Base-by-base conservation (phyloP, 2,797 vertebrate genomes). In the Champsocephalus esox region DNA sequence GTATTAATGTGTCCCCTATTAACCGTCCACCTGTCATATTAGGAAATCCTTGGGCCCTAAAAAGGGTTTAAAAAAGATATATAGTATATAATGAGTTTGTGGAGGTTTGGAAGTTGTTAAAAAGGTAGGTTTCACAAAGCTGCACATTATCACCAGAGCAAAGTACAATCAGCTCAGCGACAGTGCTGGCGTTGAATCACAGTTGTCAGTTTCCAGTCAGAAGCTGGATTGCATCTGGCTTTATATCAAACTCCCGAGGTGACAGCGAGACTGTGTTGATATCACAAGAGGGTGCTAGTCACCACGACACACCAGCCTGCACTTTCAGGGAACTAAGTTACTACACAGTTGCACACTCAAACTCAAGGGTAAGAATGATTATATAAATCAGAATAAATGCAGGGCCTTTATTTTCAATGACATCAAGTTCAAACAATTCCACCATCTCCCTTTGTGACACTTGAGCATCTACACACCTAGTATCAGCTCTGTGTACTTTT, bases 221-320 rank as follows among this genome's bases (percentile, higher is more conserved):
- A 51, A 50, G 60, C 84, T 91, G 82, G 82, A 52, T 3, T 71
- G 52, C 75, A 52, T 84, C 67, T 71, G 69, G 58, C 19, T 1
- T 9, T 82, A 83, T 80, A 57, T 64, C 63, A 82, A 13, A 75
- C 76, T 73, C 74, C 55, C 48, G 8, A 86, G 79, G 87, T 88
- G 89, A 89, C 80, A 80, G 66, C 38, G 64, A 63, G 75, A 58
- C 72, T 64, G 73, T 38, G 44, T 62, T 70, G 80, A 70, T 82
- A 73, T 82, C 75, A 88, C 74, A 81, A 88, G 86, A 86, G 87
- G 82, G 77, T 91, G 91, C 83, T 71, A 73, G 84, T 73, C 63
- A 49, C 54, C 63, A 46, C 66, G 12, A 50, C 55, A 49, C 55
- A 52, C 49, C 38, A 64, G 17, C 13, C 9, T 44, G 6, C 12